Base-by-base conservation (phyloP, 2,113 vertebrate genomes). In the Sylvilagus bachmani region DNA sequence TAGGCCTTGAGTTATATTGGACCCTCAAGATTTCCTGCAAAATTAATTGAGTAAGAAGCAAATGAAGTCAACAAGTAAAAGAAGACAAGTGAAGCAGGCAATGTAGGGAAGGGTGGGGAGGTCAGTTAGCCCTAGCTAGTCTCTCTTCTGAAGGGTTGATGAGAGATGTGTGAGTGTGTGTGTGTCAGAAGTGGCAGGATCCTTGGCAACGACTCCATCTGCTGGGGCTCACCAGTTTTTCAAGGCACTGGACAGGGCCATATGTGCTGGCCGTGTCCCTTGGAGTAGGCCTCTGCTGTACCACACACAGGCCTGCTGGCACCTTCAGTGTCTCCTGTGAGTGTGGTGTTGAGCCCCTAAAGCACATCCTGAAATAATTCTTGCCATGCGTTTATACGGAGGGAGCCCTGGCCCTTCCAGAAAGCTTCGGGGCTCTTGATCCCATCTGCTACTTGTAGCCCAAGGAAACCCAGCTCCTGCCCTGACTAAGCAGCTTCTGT, bases 31-130 rank as follows among this genome's bases (percentile, higher is more conserved):
- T 64, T 92, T 93, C 81, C 44, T 94, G 36, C 61, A 77, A 58
- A 51, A 86, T 75, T 90, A 53, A 61, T 53, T 74, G 12, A 61
- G 62, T 58, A 29, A 64, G 24, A 92, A 75, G 7, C 31, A 64
- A 94, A 86, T 22, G 21, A 91, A 89, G n/a, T 24, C 36, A 93
- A 49, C n/a, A 58, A 82, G 53, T 77, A 74, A 89, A 80, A 85
- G 51, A 62, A 71, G 55, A 38, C 55, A 55, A 33, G 49, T 33
- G 38, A 29, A 51, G 81, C 29, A 33, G 55, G 61, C 11, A 29
- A 69, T 29, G 24, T 53, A 13, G 33, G 36, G 53, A 93, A 91
- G 19, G 75, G 44, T n/a, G 19, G 27, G 29, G 51, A 79, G 19
- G 24, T 22, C 29, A 49, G 27, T 4, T 82, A 33, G 53, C 66